phyloP scores from a whole-genome alignment of 2,797 vertebrate genomes.

The Agapornis canus region DNA sequence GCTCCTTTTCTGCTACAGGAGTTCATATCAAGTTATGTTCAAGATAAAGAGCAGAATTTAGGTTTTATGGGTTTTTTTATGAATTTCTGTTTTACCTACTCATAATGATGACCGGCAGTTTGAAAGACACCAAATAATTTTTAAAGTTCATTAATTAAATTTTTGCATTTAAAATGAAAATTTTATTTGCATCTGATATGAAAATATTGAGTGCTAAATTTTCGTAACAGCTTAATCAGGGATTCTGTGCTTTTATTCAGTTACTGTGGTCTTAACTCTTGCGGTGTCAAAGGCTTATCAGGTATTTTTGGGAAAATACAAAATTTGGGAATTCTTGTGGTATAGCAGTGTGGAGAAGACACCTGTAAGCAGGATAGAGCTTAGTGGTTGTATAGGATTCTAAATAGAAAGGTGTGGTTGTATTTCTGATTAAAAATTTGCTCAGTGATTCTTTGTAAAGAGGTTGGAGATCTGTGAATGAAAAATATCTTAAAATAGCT shows the following conservation, averaged over 20 bases:
- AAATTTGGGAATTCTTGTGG: background rate
- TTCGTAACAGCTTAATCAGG: background rate
- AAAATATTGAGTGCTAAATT: background rate
- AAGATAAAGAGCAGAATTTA: background rate
- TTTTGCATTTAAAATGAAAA: background rate
- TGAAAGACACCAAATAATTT: background rate
- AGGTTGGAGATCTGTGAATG: background rate
- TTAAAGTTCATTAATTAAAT: rapidly evolving
- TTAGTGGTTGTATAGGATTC: background rate
- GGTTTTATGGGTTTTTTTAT: too few species aligned
- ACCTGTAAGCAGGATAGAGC: background rate
- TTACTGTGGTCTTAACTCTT: background rate
- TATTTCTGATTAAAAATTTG: background rate
- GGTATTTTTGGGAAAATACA: background rate
- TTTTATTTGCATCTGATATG: background rate
- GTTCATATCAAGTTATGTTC: background rate
- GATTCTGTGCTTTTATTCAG: background rate
- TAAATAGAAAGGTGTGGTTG: background rate
- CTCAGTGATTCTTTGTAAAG: background rate
- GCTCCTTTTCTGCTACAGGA: background rate
- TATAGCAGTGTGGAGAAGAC: background rate
- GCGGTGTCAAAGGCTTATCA: background rate
- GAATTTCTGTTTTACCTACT: background rate
- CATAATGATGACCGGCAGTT: background rate
- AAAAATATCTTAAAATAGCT: background rate